Evolutionary conservation across 2,888 invertebrate genomes (phyloP), one percentile per base, ranked within the genome.

Genomic region (Orthosia cruda): DNA sequence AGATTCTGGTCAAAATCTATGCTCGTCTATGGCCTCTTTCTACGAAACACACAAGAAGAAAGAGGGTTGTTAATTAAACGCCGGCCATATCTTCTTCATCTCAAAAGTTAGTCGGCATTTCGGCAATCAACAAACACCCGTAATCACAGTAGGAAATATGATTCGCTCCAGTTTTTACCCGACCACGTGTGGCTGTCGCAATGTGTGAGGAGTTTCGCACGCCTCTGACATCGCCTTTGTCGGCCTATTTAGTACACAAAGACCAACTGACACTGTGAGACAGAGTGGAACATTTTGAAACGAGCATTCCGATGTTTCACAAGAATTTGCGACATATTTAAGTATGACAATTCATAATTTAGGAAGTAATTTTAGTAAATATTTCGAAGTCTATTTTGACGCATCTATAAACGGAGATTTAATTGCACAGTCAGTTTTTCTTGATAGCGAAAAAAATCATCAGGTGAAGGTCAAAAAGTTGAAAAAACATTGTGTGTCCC

Each of bases 131-230:
- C 74, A 88, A 84, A 86, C 64, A 80, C n/a, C 13, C 11, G 63
- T 71, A 83, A 86, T 74, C 67, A 76, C 70, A 69, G 69, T 58
- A 67, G 76, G 85, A 68, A 83, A 80, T 77, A 74, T 76, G 79
- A 72, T 87, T 89, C 82, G 70, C 88, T 91, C 85, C 88, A 77
- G 67, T 77, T 89, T 84, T 85, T 80, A 65, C 64, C 77, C 86
- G 89, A 92, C 91, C 82, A 90, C 92, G 92, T 89, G 89, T 84
- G 83, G 84, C 80, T 58, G 85, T 83, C 86, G 86, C 91, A 92
- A 93, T 88, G 93, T 94, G 94, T 93, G 92, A 94, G 92, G 89
- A 90, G 89, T 94, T 94, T 95, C 89, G 93, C 94, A 93, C 91
- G 93, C 91, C 86, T 87, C 79, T 86, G 89, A 88, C 86, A 77